phyloP scores from a whole-genome alignment of 2,888 invertebrate genomes.

The Tenthredo mesomela region DNA sequence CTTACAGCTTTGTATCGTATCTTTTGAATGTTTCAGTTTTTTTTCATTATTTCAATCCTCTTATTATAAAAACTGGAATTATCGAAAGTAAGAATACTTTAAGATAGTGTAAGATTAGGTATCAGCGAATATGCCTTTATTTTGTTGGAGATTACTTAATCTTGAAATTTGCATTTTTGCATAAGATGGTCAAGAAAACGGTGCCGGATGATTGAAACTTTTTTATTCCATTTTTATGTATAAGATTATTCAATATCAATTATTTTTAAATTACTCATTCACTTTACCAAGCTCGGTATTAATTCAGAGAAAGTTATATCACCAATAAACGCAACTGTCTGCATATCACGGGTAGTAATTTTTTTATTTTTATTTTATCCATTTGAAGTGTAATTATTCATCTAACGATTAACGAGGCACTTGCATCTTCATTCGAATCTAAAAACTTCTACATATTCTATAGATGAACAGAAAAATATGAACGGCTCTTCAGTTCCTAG shows the following conservation, averaged over 20 bases:
- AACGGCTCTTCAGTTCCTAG: background rate
- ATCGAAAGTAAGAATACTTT: background rate
- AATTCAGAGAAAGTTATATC: background rate
- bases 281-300: background rate
- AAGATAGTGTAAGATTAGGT: too few species aligned
- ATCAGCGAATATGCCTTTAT: background rate
- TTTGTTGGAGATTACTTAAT: background rate
- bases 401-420: background rate
- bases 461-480: background rate
- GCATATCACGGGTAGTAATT: background rate
- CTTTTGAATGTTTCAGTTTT: background rate
- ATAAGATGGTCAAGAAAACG: background rate
- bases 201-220: background rate
- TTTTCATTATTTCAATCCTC: background rate
- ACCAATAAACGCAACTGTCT: background rate
- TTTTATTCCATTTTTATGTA: background rate
- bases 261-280: background rate
- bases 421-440: background rate
- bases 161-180: background rate
- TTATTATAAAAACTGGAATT: background rate
- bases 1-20: background rate
- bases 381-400: background rate
- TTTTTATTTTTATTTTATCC: background rate
- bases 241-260: background rate
- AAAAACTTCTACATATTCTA: background rate